These are phyloP conservation scores for Furcula furcula DNA, from an alignment of 2,888 invertebrate species.

Conservation along the genomic window DNA sequence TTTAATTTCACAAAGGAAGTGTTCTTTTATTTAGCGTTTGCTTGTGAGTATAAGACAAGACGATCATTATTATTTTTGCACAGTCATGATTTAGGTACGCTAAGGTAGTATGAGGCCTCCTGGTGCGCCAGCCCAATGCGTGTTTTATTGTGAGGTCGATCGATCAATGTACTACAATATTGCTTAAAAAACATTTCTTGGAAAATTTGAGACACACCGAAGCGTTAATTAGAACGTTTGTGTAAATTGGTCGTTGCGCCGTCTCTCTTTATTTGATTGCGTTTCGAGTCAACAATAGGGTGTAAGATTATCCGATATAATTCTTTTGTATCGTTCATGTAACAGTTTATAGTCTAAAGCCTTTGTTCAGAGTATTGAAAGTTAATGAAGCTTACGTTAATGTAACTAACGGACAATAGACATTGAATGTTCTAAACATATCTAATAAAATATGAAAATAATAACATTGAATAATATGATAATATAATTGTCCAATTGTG, in stretches of 20 bases:
- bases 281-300: conserved; percentile 23
- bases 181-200: conserved; percentile 18
- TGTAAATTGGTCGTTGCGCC: conserved; percentile 26
- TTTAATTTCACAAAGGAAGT: conserved; percentile 16
- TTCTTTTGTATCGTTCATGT: conserved; percentile 15
- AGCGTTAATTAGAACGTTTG: conserved; percentile 30
- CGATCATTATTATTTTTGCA: conserved; percentile 31
- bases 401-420: neutral
- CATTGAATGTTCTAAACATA: neutral
- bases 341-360: conserved; percentile 11
- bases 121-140: conserved; percentile 33
- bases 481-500: conserved; percentile 18
- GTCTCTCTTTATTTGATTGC: conserved; percentile 25
- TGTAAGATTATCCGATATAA: conserved; percentile 18
- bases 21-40: conserved; percentile 24
- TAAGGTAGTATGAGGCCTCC: conserved; percentile 32
- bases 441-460: neutral
- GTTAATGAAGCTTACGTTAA: conserved; percentile 6
- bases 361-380: conserved; percentile 13
- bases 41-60: conserved; percentile 17
- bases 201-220: conserved; percentile 11
- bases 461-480: conserved; percentile 2
- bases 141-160: conserved; percentile 30
- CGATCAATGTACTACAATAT: conserved; percentile 31
- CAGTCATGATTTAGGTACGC: conserved; percentile 41